Base-by-base conservation (phyloP, 2,888 invertebrate genomes). In the Agrochola lychnidis region DNA sequence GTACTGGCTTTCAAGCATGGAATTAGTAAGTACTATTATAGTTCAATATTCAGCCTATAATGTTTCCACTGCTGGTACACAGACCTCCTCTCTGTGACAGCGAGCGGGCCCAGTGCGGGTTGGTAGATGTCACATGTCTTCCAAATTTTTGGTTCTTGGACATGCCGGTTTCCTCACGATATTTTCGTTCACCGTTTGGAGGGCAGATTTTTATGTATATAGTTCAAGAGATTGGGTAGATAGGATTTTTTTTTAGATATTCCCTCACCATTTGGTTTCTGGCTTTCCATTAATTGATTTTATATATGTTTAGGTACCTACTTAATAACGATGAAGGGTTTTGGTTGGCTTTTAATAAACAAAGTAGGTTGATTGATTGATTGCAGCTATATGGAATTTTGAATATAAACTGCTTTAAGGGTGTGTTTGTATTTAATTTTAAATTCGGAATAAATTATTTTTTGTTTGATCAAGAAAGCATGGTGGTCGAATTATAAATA, bases 331-430 rank as follows among this genome's bases (percentile, higher is more conserved):
- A 30, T 59, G 14, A 64, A 59, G 42, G 59, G 6, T 59, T 68
- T 48, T 68, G 5, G 48, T 67, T 51, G 57, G 36, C 14, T 80
- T 71, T 56, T 7, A 59, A 59, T 42, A 59, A 61, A 64, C 30
- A 48, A 56, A 71, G 40, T 25, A n/a, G 12, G 40, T 72, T 78
- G 72, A 68, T 68, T 78, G 57, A 83, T 73, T 51, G 36, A 56
- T 64, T 78, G 53, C 53, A 16, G 16, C 16, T 16, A 0, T 51
- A 51, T 3, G 19, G 10, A 51, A 78, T 71, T 79, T 82, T 57
- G n/a, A 16, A 77, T 77, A 63, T 67, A 62, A 66, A 76, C 66
- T 62, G 66, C 16, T 56, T 67, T 71, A 14, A 67, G 48, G 5
- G 30, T 25, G n/a, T 59, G 40, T 63, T 71, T 64, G 16, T 14